Percentiles rank a stretch among this genome's conserved stretches.
These are phyloP conservation scores for Listronotus oregonensis DNA, from an alignment of 1,140 invertebrate species.

Conservation along the genomic window DNA sequence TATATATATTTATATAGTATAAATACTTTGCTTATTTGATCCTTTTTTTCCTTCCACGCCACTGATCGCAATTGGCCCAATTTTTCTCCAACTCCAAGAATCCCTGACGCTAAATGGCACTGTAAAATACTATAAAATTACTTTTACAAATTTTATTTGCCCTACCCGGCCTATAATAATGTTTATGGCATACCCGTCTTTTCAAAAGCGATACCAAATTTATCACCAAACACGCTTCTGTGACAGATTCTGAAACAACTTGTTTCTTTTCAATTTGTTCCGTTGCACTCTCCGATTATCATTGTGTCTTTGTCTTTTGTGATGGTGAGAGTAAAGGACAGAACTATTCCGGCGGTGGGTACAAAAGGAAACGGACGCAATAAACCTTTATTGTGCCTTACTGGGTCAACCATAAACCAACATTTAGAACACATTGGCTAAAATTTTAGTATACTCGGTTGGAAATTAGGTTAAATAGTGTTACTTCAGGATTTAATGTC, in stretches of 20 bases:
- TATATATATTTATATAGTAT: too few species aligned
- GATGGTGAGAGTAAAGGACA: neutral
- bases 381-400: conserved; percentile 39
- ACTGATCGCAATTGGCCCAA: conserved; percentile 1
- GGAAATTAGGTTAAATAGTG: conserved; percentile 42
- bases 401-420: conserved; percentile 50
- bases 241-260: conserved; percentile 25
- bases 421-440: conserved; percentile 46
- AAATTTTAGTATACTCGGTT: conserved; percentile 38
- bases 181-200: conserved; percentile 23
- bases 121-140: conserved; percentile 37
- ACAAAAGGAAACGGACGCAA: conserved; percentile 1
- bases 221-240: conserved; percentile 41
- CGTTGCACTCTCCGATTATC: neutral
- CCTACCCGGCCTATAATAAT: conserved; percentile 24
- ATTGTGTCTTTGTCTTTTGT: neutral
- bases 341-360: neutral
- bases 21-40: too few species aligned
- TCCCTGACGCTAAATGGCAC: neutral
- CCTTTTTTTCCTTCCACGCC: too few species aligned
- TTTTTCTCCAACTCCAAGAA: conserved; percentile 6
- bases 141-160: conserved; percentile 33
- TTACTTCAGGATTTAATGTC: conserved; percentile 15
- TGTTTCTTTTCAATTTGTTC: neutral
- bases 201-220: conserved; percentile 40